Evolutionary conservation across 2,797 vertebrate genomes (phyloP).

Genomic region (Nyctibius grandis): DNA sequence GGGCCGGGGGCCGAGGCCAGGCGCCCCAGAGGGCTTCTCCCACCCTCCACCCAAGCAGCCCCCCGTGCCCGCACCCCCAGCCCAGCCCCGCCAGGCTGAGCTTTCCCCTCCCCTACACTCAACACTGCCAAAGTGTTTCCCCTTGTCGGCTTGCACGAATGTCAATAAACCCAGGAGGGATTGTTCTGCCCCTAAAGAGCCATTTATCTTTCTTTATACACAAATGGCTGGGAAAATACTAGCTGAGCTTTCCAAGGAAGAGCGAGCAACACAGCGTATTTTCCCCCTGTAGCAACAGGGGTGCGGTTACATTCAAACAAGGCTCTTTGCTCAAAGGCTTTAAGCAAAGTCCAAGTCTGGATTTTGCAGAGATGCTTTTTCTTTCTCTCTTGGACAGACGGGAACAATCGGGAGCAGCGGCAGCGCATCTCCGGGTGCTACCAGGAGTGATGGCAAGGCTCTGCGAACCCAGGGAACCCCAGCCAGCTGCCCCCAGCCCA

Average conservation of each 20-base stretch:
- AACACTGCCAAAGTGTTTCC: background rate
- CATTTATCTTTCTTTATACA: conserved; percentile 57
- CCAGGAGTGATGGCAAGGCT: background rate
- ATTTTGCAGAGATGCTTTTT: conserved; percentile 39
- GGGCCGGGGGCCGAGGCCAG: background rate
- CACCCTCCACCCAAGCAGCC: background rate
- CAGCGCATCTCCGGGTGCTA: background rate
- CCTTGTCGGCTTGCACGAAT: conserved; percentile 32
- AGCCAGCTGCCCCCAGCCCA: no score
- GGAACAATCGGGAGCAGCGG: background rate
- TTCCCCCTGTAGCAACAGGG: conserved; percentile 61
- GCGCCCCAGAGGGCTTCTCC: background rate
- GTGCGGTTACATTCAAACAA: conserved; percentile 64
- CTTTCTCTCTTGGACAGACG: conserved; percentile 34
- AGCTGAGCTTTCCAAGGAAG: conserved; percentile 58
- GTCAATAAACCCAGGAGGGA: conserved; percentile 35
- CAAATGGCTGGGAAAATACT: conserved; percentile 63
- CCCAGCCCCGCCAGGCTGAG: background rate
- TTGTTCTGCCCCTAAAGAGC: conserved; percentile 58
- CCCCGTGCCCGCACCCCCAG: background rate
- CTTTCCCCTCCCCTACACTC: background rate
- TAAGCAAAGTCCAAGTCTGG: conserved; percentile 55
- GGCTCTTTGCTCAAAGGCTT: conserved; percentile 54
- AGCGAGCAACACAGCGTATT: conserved; percentile 37
- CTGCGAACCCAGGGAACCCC: background rate